A percentile compares a stretch with the other conserved stretches of the same genome.
Evolutionary conservation across 2,888 invertebrate species (phyloP).

Genomic region (Drepana falcataria): DNA sequence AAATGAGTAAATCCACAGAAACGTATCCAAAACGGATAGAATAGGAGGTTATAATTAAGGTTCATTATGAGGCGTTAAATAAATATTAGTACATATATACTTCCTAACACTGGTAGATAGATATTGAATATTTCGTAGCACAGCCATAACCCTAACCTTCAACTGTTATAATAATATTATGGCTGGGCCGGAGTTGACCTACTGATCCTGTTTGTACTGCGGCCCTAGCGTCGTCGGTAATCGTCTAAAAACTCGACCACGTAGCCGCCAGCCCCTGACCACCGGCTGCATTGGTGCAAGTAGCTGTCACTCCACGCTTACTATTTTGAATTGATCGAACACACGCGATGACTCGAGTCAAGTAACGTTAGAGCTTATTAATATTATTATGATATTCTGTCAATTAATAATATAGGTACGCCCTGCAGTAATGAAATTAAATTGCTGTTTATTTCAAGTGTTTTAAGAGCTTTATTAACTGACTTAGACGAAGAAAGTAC

Average conservation of each 20-base stretch:
- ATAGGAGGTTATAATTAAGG: too few relatives aligned
- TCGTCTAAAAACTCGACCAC: conserved; percentile 49
- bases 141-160: conserved; percentile 1
- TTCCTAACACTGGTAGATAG: background rate
- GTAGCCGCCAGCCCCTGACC: conserved; percentile 37
- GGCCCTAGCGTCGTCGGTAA: conserved; percentile 28
- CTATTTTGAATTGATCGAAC: background rate
- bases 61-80: conserved; percentile 6
- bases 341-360: background rate
- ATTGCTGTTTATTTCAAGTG: too few relatives aligned
- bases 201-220: conserved; percentile 32
- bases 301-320: conserved; percentile 19
- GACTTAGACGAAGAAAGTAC: too few relatives aligned
- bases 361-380: too few relatives aligned
- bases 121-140: background rate
- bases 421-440: too few relatives aligned
- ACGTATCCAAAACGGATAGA: too few relatives aligned
- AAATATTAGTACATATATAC: too few relatives aligned
- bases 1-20: too few relatives aligned
- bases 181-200: conserved; percentile 23
- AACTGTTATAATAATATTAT: conserved; percentile 6
- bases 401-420: too few relatives aligned
- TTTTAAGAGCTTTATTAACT: too few relatives aligned
- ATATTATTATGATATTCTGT: too few relatives aligned
- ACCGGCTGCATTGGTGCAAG: conserved; percentile 28